Conservation (phyloP, 2,113 vertebrate genomes). For the Neogobius melanostomus region DNA sequence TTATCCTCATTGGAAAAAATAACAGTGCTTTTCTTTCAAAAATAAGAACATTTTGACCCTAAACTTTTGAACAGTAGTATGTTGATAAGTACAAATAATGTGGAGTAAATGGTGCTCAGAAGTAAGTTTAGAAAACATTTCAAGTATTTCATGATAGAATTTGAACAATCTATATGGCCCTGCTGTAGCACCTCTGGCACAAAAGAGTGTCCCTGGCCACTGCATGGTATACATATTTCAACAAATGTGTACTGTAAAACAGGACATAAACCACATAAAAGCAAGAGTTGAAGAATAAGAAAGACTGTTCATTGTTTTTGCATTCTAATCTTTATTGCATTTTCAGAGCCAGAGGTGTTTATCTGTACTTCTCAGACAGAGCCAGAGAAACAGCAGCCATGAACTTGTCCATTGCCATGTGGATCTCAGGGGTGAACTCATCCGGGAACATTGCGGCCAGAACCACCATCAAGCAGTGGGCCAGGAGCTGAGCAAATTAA, state of each 20-base stretch:
- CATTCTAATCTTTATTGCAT: not conserved
- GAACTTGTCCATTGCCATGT: constrained; percentile 77
- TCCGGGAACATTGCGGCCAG: constrained; percentile 58
- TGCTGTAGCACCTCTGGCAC: too few relatives aligned
- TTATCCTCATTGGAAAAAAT: too few relatives aligned
- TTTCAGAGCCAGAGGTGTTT: constrained; percentile 24
- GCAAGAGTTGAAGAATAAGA: not conserved
- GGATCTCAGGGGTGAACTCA: constrained; percentile 73
- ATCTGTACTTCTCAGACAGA: constrained; percentile 77
- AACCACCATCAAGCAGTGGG: constrained; percentile 70
- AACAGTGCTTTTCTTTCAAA: too few relatives aligned
- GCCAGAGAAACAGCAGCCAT: constrained; percentile 58
- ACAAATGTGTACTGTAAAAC: not conserved
- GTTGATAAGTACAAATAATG: too few relatives aligned
- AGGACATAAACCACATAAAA: not conserved
- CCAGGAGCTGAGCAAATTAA: constrained; percentile 56
- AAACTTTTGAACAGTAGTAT: too few relatives aligned
- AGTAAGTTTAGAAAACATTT: too few relatives aligned
- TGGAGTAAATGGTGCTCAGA: too few relatives aligned
- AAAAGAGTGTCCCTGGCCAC: not conserved
- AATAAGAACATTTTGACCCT: too few relatives aligned
- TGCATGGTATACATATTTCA: not conserved
- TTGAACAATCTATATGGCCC: too few relatives aligned
- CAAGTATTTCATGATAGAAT: too few relatives aligned
- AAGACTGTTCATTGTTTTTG: not conserved